Evolutionary conservation across 2,113 vertebrate species (phyloP).

Genomic region (Mionectes macconnelli): DNA sequence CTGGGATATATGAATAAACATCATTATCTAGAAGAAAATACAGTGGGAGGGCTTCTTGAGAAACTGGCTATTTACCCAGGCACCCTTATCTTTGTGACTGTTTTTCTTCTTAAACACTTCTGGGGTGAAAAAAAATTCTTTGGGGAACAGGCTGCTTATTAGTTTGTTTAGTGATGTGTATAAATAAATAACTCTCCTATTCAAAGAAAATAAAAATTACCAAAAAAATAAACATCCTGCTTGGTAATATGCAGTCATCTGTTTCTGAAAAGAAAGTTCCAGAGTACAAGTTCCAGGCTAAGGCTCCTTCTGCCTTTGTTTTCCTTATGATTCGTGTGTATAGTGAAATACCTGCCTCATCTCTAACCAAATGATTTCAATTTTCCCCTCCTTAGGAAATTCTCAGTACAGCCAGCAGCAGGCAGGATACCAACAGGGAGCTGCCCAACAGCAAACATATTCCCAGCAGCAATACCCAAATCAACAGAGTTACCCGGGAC

Average conservation of each 20-base stretch:
- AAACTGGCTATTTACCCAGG: background rate
- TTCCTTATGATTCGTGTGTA: background rate
- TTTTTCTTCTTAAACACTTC: background rate
- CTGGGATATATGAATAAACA: background rate
- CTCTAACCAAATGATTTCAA: background rate
- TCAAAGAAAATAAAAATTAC: background rate
- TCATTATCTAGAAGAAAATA: background rate
- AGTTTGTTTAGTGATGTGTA: background rate
- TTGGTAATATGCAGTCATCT: background rate
- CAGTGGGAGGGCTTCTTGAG: background rate
- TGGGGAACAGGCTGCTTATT: background rate
- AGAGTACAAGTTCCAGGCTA: background rate
- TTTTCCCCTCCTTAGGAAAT: conserved; percentile 76
- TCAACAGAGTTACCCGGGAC: conserved; percentile 88
- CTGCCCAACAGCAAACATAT: conserved; percentile 86
- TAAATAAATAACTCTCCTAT: background rate
- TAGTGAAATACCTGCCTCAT: background rate
- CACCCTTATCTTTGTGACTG: background rate
- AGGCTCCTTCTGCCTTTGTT: background rate
- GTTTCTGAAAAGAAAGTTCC: background rate
- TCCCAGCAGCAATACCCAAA: conserved; percentile 91
- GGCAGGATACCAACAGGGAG: conserved; percentile 88
- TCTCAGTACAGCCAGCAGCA: conserved; percentile 94
- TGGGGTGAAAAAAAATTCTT: background rate
- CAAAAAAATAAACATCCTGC: background rate